A percentile compares a stretch with the other conserved stretches of the same genome.
phyloP scores from a whole-genome alignment of 2,797 vertebrate genomes.

The Chiroxiphia lanceolata region DNA sequence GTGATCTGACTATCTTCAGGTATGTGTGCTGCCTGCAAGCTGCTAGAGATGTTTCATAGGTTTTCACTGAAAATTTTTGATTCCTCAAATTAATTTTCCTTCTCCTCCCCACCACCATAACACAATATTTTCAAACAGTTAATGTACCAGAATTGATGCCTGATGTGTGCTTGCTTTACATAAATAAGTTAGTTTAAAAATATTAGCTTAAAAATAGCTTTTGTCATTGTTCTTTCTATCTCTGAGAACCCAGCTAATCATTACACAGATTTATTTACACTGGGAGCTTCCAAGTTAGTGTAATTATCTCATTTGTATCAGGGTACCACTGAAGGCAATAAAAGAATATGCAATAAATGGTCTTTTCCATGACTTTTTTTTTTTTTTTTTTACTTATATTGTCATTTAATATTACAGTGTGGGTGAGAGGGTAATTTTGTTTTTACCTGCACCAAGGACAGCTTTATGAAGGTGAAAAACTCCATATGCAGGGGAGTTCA shows the following conservation, averaged over 20 bases:
- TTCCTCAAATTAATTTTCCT: background rate
- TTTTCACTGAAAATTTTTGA: background rate
- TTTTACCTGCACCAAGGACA: background rate
- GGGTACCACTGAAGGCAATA: background rate
- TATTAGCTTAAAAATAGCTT: background rate
- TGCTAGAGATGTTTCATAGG: background rate
- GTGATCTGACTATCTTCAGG: no score
- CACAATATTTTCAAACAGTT: background rate
- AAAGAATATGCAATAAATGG: background rate
- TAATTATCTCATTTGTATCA: conserved; percentile 30
- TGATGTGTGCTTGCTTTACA: background rate
- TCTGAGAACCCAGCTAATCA: conserved; percentile 18
- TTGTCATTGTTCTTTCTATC: background rate
- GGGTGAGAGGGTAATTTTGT: background rate
- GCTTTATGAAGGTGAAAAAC: background rate
- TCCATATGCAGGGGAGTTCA: background rate
- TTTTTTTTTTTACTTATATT: background rate
- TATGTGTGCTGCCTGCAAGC: background rate
- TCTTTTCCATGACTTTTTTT: background rate
- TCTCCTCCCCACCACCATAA: background rate
- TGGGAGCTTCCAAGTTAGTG: background rate
- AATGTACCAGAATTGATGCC: background rate
- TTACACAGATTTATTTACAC: conserved; percentile 31
- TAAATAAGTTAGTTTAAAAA: background rate
- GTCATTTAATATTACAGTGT: background rate